Evolutionary conservation across 2,797 vertebrate genomes (phyloP), one percentile per base, ranked within the genome.

Genomic region (Holocentrus rufus): DNA sequence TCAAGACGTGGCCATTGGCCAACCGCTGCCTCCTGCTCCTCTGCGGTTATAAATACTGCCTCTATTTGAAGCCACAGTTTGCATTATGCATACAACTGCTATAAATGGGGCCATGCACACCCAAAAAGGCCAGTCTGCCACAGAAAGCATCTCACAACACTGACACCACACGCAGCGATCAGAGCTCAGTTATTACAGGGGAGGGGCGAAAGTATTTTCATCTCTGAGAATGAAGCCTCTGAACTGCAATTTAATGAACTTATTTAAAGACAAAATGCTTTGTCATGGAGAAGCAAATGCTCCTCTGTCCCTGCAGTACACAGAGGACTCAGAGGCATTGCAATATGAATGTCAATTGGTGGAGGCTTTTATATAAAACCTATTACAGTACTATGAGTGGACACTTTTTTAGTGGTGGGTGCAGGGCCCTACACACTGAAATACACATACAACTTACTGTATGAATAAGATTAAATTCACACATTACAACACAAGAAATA

Each of bases 31-130:
- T 20, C 27, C 62, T 52, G 27, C 64, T 49, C 46, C 67, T 70
- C 65, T 31, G 30, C 18, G 44, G 58, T 50, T 77, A 70, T 60
- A 60, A 62, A 77, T 52, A 25, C 70, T 2, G 58, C 9, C 58
- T 77, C 61, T 50, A 9, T 70, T n/a, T 59, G 23, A 27, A 49
- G 71, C 54, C 15, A n/a, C 59, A 55, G 23, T 57, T 52, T 87
- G 68, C 64, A 61, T 77, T 79, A 79, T 80, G 72, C 74, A 80
- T 47, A 57, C 20, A 66, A 74, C 22, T 72, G 47, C 71, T 83
- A 10, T 69, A 68, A 65, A 77, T 42, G 54, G 42, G 2, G 11
- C 14, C 20, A 47, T 22, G 52, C 18, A 72, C 56, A 73, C 36
- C 39, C 74, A 53, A 27, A 67, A 20, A 11, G 68, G 65, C 57